Evolutionary conservation across 1,140 invertebrate species (phyloP), one percentile per base, ranked within the genome.

Genomic region (Drosophila lowei): DNA sequence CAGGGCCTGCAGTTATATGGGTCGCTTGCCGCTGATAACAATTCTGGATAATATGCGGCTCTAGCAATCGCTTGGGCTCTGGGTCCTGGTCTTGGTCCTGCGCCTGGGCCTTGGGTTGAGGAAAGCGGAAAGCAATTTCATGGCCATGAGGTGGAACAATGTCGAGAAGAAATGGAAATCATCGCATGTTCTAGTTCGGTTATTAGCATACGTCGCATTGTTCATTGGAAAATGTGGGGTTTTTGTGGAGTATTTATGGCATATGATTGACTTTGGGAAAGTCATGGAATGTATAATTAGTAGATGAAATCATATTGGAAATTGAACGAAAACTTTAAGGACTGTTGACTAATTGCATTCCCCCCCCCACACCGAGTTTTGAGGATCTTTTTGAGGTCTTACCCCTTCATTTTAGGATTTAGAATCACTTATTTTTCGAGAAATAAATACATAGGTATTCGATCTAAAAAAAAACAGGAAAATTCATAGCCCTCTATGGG

Each of bases 21-120:
- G 80, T 85, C 80, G 80, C 80, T 83, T 83, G 66, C 53, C 56
- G 76, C 67, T 80, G 72, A 85, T 85, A 86, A 77, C 72, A 80
- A 77, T 80, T 66, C 63, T 49, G 58, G 77, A 54, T 65, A 61
- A 72, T 65, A 78, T 78, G 59, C 67, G 59, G 67, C 78, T 61
- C 67, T 55, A 43, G 56, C 57, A 71, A 68, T 70, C 48, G 44
- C 46, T 16, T 53, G 50, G 13, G 18, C 46, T n/a, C 28, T 41
- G 30, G n/a, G 34, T 23, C 16, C 16, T 28, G 38, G 34, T 42
- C 46, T 50, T 50, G 21, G 41, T 23, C 30, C n/a, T 38, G 55
- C 30, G 43, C 47, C 44, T 44, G 52, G 21, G 18, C n/a, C 11
- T 21, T 25, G 59, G 47, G 60, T 8, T 47, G 38, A 18, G 23